These are phyloP conservation scores for Biston betularia DNA, from an alignment of 2,888 invertebrate genomes.

Conservation along the genomic window DNA sequence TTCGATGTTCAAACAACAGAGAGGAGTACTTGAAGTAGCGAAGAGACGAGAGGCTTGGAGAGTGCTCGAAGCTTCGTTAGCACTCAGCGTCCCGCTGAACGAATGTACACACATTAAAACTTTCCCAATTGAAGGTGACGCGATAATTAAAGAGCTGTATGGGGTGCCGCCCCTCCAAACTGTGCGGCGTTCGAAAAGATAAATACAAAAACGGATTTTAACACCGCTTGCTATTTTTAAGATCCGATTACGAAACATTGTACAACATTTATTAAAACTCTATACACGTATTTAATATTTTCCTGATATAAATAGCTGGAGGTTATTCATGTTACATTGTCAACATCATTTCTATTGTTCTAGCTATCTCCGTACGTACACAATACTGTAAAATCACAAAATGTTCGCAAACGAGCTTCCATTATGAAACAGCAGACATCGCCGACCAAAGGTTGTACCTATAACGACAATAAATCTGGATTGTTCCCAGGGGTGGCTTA, in stretches of 20 bases:
- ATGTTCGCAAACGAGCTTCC: conserved; percentile 67
- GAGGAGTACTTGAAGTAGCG: conserved; percentile 69
- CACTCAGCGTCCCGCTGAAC: conserved; percentile 66
- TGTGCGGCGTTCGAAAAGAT: conserved; percentile 51
- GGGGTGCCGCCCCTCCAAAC: conserved; percentile 55
- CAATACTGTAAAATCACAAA: conserved; percentile 49
- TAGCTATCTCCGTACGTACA: conserved; percentile 56
- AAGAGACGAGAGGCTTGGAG: conserved; percentile 69
- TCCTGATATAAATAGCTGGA: conserved; percentile 33
- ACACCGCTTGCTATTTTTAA: conserved; percentile 30
- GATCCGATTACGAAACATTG: conserved; percentile 10
- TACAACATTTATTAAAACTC: conserved; percentile 34
- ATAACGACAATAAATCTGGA: conserved; percentile 75
- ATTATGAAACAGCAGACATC: conserved; percentile 64
- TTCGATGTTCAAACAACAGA: conserved; percentile 77
- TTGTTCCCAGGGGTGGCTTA: conserved; percentile 72
- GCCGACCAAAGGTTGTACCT: conserved; percentile 65
- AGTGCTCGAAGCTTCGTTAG: conserved; percentile 72
- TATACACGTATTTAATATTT: conserved; percentile 14
- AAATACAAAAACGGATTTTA: conserved; percentile 44
- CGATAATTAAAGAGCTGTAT: conserved; percentile 68
- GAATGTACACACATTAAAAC: conserved; percentile 82
- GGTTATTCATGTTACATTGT: conserved; percentile 62
- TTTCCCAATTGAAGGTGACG: conserved; percentile 77
- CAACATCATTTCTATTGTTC: conserved; percentile 65